Conservation (phyloP, 2,888 invertebrate species). For the Lasioglossum figueresi region DNA sequence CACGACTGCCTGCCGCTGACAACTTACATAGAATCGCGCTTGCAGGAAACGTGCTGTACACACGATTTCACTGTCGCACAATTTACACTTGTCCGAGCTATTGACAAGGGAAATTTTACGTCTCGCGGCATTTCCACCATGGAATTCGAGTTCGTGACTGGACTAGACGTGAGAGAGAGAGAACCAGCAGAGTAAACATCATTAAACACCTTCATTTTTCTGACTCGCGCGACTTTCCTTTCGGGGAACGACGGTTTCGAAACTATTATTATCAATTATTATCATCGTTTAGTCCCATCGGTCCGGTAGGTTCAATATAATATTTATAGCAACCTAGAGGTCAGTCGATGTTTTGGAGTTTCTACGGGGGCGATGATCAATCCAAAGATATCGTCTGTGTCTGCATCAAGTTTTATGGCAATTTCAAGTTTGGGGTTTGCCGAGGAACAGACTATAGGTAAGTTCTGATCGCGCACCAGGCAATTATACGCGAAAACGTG, state of each 20-base stretch:
- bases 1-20: slow-evolving; percentile 68
- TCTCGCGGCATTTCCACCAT: slow-evolving; percentile 34
- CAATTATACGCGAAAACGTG: slow-evolving; percentile 63
- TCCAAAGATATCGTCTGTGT: neutral
- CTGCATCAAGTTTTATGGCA: neutral
- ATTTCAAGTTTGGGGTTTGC: slow-evolving; percentile 35
- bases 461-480: slow-evolving; percentile 62
- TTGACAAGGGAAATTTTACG: slow-evolving; percentile 59
- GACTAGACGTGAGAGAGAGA: neutral
- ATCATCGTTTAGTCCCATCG: too few species aligned
- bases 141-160: slow-evolving; percentile 9
- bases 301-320: too few species aligned
- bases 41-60: slow-evolving; percentile 51
- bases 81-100: slow-evolving; percentile 61
- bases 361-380: slow-evolving; percentile 13
- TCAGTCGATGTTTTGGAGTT: neutral
- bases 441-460: slow-evolving; percentile 55
- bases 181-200: neutral
- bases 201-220: neutral
- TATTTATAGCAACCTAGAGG: too few species aligned
- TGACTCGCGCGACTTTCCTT: neutral
- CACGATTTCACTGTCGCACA: slow-evolving; percentile 47
- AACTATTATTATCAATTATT: neutral
- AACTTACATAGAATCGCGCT: slow-evolving; percentile 73
- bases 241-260: neutral